Conservation (phyloP, 2,888 invertebrate species). For the Hemistola chrysoprasaria region DNA sequence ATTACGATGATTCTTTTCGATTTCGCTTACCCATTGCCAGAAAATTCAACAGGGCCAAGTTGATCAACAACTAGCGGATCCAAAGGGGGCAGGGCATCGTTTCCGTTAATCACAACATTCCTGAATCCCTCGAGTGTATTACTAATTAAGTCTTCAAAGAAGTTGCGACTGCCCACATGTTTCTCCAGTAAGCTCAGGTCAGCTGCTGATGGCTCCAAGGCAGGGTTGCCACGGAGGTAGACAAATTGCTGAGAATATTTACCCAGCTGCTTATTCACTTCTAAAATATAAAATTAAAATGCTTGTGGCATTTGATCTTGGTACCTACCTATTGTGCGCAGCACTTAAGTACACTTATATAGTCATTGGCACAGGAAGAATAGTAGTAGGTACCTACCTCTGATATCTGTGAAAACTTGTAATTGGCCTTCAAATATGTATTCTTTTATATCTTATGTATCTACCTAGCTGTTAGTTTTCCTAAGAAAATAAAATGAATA, state of each 20-base stretch:
- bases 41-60: constrained; percentile 40
- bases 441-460: too few relatives aligned
- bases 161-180: constrained; percentile 25
- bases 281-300: constrained; percentile 2
- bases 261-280: constrained; percentile 12
- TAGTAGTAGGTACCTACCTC: too few relatives aligned
- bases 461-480: too few relatives aligned
- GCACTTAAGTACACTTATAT: too few relatives aligned
- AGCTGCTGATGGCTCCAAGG: constrained; percentile 4
- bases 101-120: constrained; percentile 49
- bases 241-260: constrained; percentile 21
- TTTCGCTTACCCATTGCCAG: constrained; percentile 37
- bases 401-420: too few relatives aligned
- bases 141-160: constrained; percentile 35
- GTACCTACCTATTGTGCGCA: too few relatives aligned
- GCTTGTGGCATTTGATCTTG: not conserved
- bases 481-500: too few relatives aligned
- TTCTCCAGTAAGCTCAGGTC: constrained; percentile 13
- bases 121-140: constrained; percentile 42
- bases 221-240: constrained; percentile 10
- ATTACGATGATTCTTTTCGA: too few relatives aligned
- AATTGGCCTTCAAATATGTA: too few relatives aligned
- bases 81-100: constrained; percentile 43
- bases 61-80: constrained; percentile 42
- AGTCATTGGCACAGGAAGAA: too few relatives aligned